A percentile compares a stretch with the other conserved stretches of the same genome.
phyloP scores from a whole-genome alignment of 35 echinoderm and acorn worm genomes.

The Strongylocentrotus purpuratus region DNA sequence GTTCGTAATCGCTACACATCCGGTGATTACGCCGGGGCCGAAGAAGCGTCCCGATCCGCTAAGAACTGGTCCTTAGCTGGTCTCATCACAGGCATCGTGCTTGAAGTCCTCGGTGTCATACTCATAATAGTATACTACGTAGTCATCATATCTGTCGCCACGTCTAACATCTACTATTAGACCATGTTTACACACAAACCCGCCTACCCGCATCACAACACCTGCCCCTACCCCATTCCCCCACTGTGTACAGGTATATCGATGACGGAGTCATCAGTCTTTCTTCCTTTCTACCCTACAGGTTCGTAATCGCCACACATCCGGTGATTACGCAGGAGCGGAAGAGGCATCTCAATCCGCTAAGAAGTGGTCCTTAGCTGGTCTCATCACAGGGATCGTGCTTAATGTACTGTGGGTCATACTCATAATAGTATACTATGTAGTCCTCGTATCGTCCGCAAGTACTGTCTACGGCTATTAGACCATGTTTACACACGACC shows the following conservation, averaged over 20 bases:
- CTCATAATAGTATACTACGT: conserved; percentile 70
- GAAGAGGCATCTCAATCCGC: conserved; percentile 57
- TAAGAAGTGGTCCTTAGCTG: conserved; percentile 76
- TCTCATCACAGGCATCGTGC: conserved; percentile 69
- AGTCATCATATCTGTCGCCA: conserved; percentile 35
- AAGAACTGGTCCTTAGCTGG: conserved; percentile 79
- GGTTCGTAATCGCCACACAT: conserved; percentile 61
- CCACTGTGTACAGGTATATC: too few species aligned
- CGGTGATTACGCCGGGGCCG: conserved; percentile 62
- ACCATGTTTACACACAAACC: background rate
- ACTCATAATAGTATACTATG: conserved; percentile 64
- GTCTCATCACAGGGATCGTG: conserved; percentile 71
- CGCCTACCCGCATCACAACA: too few species aligned
- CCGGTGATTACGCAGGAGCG: conserved; percentile 63
- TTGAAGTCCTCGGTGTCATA: conserved; percentile 59
- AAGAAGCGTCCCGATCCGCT: conserved; percentile 58
- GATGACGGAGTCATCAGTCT: too few species aligned
- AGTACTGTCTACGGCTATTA: background rate
- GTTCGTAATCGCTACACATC: conserved; percentile 60
- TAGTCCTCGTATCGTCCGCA: conserved; percentile 39
- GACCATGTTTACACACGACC: background rate
- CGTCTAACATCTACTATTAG: background rate
- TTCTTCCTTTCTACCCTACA: background rate
- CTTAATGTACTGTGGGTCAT: conserved; percentile 55
- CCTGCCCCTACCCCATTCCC: too few species aligned